Evolutionary conservation across 2,888 invertebrate species (phyloP), one percentile per base, ranked within the genome.

Genomic region (Lasioglossum zephyrum): DNA sequence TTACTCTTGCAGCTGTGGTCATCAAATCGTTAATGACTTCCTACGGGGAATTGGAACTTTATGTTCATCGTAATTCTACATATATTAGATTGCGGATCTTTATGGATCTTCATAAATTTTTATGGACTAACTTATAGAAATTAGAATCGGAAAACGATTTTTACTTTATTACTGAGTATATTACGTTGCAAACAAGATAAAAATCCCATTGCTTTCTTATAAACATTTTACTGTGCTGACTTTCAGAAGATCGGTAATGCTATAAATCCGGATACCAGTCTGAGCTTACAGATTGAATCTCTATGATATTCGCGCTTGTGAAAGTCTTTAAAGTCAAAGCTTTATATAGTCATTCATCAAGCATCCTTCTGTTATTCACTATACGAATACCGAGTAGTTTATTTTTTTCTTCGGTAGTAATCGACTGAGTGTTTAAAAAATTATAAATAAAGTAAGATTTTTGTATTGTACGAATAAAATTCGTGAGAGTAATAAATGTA

Each of bases 101-200:
- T 63, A 63, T 63, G 63, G 31, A 18, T 31, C 3, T 13, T 36
- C 36, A 63, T 63, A 63, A 63, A 63, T 31, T 18, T 60, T 63
- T 31, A 63, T 16, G 63, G 18, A 63, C 31, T 13, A 63, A 63
- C 31, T 63, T 31, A 63, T 16, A 63, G 63, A 63, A 63, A 63
- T 63, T 31, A 63, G 63, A 63, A 63, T 63, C 31, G 31, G 63
- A 63, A 63, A 63, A 63, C 63, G 31, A 31, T 63, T 31, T 63
- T 31, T 63, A 18, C 2, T 63, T 63, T 63, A 63, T 16, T 6
- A 31, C 6, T 16, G 16, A 8, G 16, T 31, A 31, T 18, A 31
- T 63, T 8, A 8, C 31, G 31, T 16, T 63, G 31, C 63, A 3
- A 63, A 63, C 63, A 18, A 2, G 31, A 31, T 31, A 31, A 63